phyloP scores from a whole-genome alignment of 2,797 vertebrate species.

The Naso thynnoides region DNA sequence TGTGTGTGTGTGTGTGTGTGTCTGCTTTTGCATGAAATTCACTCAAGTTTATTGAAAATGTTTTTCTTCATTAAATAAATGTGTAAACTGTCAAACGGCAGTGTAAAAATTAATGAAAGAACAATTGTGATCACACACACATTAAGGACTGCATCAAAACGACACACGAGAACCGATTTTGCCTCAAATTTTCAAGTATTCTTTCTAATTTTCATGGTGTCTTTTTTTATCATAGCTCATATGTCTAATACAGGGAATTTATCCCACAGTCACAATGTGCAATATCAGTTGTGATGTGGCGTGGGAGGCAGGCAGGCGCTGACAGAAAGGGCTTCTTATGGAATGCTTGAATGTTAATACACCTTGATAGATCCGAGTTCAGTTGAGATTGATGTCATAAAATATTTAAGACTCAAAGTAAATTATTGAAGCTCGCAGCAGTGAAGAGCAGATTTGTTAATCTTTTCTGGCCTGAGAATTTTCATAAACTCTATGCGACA shows the following conservation, averaged over 20 bases:
- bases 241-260: neutral
- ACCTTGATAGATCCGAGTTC: conserved; percentile 53
- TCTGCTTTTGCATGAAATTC: conserved; percentile 34
- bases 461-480: conserved; percentile 20
- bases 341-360: conserved; percentile 46
- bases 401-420: conserved; percentile 58
- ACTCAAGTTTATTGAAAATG: conserved; percentile 53
- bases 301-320: neutral
- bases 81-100: conserved; percentile 9
- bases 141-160: neutral
- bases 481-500: conserved; percentile 12
- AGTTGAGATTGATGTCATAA: conserved; percentile 57
- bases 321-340: neutral
- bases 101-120: conserved; percentile 14
- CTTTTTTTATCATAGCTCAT: neutral
- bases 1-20: conserved; percentile 33
- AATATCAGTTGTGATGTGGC: neutral
- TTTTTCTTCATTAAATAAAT: conserved; percentile 35
- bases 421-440: conserved; percentile 63
- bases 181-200: neutral
- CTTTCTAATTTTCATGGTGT: neutral
- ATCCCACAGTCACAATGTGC: neutral
- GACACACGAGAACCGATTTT: neutral
- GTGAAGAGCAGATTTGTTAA: conserved; percentile 36
- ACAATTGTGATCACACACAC: neutral